Conservation (phyloP, 2,888 invertebrate species). For the Leptura quadrifasciata region DNA sequence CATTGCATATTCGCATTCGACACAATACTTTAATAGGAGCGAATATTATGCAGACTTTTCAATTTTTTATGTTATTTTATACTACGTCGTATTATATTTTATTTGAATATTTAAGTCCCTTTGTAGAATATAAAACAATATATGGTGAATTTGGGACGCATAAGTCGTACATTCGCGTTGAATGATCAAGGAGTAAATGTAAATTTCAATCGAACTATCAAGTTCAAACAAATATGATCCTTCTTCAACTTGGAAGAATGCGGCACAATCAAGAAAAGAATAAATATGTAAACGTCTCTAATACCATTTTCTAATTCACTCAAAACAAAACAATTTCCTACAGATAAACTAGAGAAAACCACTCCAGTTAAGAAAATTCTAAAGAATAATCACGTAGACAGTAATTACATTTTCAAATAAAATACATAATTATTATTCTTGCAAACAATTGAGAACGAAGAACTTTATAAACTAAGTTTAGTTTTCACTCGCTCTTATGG, state of each 20-base stretch:
- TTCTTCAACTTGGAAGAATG: neutral
- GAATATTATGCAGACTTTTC: too few relatives aligned
- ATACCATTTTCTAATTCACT: neutral
- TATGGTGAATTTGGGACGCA: too few relatives aligned
- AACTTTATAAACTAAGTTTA: neutral
- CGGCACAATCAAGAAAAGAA: too few relatives aligned
- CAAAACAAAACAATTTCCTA: neutral
- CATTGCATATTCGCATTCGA: too few relatives aligned
- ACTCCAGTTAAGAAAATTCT: neutral
- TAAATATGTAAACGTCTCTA: too few relatives aligned
- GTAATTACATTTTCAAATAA: neutral
- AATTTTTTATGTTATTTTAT: too few relatives aligned
- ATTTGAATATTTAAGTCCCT: too few relatives aligned
- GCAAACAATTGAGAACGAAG: neutral
- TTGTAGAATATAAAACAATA: too few relatives aligned
- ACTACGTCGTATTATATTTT: too few relatives aligned
- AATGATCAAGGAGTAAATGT: too few relatives aligned
- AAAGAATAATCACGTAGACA: neutral
- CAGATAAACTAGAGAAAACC: neutral
- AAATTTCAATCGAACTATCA: neutral
- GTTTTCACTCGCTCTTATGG: neutral
- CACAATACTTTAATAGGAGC: too few relatives aligned
- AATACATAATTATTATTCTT: slow-evolving; percentile 5
- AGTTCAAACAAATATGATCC: neutral
- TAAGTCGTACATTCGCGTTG: too few relatives aligned